Base-by-base conservation (phyloP, 64 coral and sea anemone species). In the Cladopsammia gracilis region DNA sequence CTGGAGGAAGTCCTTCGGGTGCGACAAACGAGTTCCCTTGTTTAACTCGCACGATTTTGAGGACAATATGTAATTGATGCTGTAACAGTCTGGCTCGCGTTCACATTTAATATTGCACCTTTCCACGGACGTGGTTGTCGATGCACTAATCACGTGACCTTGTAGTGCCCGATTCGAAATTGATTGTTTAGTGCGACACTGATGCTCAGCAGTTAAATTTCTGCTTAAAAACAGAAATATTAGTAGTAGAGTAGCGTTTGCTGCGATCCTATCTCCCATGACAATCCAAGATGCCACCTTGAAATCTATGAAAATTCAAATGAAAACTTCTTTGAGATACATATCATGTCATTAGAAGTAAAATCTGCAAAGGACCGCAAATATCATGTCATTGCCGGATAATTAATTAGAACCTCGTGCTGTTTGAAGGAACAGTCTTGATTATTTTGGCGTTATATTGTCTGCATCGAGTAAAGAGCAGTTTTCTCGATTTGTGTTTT, bases 61-160 rank as follows among this genome's bases (percentile, higher is more conserved):
- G 64, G 73, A 53, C 22, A 80, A 70, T 8, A 69, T 34, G 42
- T 90, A 90, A 13, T 90, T 90, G 14, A 80, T 54, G n/a, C 88
- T 90, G 48, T 90, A 81, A 44, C 88, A 90, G 62, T 68, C 24
- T 23, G 88, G 75, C 3, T 90, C 42, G 14, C 13, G 16, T 15
- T 90, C 88, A 70, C 88, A 90, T 46, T 62, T 71, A 14, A 79
- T 23, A 48, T 54, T 48, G 62, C 88, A 90, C 24, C 34, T 90
- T 19, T 75, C 71, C 16, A 88, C 43, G 3, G 72, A 75, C 42
- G 15, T 50, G 34, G 13, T 75, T 19, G 0, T 16, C 6, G 45
- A 13, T 7, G 50, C 72, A 0, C 12, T 14, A 10, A 75, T 75
- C 72, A 75, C 72, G 72, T 75, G 72, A 75, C 72, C 72, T 18